These are phyloP conservation scores for Philopotamus ludificatus DNA, from an alignment of 1,140 invertebrate species.

Conservation along the genomic window DNA sequence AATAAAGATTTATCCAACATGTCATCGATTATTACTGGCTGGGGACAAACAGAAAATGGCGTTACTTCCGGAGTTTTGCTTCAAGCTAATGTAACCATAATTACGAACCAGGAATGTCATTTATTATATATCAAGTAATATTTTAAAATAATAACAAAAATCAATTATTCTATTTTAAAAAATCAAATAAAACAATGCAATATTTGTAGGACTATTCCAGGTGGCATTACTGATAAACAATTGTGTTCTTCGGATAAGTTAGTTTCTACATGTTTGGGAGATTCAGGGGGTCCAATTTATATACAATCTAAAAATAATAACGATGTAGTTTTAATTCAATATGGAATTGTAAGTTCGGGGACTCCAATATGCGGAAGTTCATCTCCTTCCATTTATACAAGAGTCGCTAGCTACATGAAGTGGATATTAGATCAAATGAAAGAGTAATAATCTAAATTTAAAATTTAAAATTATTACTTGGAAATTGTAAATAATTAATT, in stretches of 20 bases:
- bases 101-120: conserved; percentile 31
- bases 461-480: too few species aligned
- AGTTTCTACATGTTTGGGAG: conserved; percentile 58
- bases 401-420: conserved; percentile 60
- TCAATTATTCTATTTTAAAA: too few species aligned
- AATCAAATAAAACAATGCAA: too few species aligned
- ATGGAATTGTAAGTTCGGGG: conserved; percentile 71
- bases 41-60: conserved; percentile 60
- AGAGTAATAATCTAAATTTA: too few species aligned
- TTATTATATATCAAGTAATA: conserved; percentile 27
- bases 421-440: conserved; percentile 60
- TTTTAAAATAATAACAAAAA: not conserved
- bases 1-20: conserved; percentile 42
- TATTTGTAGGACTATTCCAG: too few species aligned
- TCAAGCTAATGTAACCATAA: conserved; percentile 44
- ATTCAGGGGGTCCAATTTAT: conserved; percentile 66
- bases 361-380: conserved; percentile 60
- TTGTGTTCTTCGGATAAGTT: conserved; percentile 55
- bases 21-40: conserved; percentile 59
- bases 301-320: not conserved
- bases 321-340: conserved; percentile 52
- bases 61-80: conserved; percentile 48
- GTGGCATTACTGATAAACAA: conserved; percentile 42
- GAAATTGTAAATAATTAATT: too few species aligned
- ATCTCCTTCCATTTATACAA: conserved; percentile 64